phyloP scores from a whole-genome alignment of 2,113 vertebrate species.

The Muntiacus reevesi region DNA sequence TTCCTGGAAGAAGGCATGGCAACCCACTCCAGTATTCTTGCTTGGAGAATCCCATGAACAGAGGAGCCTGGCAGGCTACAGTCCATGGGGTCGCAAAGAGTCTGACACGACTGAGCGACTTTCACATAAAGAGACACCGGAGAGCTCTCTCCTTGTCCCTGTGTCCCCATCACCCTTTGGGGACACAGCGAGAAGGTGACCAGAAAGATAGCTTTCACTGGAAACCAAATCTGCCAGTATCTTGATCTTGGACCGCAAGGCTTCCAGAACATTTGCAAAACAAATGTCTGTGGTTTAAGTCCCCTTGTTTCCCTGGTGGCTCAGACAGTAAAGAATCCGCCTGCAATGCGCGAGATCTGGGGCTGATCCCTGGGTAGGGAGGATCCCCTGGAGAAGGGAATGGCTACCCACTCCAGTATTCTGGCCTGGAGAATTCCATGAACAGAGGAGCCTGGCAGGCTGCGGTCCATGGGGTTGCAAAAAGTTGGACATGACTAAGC shows the following conservation, averaged over 20 bases:
- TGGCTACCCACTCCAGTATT: not conserved
- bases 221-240: not conserved
- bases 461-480: not conserved
- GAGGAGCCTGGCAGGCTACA: not conserved
- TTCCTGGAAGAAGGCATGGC: not conserved
- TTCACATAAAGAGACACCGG: not conserved
- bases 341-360: not conserved
- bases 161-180: not conserved
- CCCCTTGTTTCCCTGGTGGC: not conserved
- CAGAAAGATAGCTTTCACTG: not conserved
- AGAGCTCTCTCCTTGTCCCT: not conserved
- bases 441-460: no score
- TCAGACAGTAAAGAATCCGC: not conserved
- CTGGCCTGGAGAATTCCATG: not conserved
- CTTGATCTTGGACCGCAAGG: not conserved
- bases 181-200: not conserved
- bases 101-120: not conserved
- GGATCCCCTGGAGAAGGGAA: not conserved
- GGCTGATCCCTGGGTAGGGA: not conserved
- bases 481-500: accelerated
- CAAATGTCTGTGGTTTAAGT: not conserved
- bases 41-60: not conserved
- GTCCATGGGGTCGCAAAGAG: not conserved
- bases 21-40: not conserved
- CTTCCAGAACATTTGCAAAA: not conserved